Base-by-base conservation (phyloP, 2,888 invertebrate genomes). In the Frankliniella fusca region DNA sequence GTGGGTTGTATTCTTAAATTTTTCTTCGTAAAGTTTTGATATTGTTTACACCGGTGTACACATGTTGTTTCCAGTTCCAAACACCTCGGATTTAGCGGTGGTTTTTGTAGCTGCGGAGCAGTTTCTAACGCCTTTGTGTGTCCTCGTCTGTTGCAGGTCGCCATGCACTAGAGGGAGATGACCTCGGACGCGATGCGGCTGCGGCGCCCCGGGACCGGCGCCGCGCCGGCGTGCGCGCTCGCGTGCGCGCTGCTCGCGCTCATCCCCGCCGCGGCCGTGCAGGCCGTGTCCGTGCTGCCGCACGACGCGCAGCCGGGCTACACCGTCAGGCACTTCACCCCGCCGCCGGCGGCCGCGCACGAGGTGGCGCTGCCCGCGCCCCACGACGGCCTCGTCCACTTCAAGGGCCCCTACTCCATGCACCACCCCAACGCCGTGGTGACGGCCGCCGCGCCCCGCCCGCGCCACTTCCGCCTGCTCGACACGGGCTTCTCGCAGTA, bases 221-320 rank as follows among this genome's bases (percentile, higher is more conserved):
- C 23, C 27, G 9, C 70, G 23, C 23, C 23, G 70, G 12, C 27
- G 70, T 27, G n/a, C 12, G 23, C 27, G 70, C 70, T 27, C 23
- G 23, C 10, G 70, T 27, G 23, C 23, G 11, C 12, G 70, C 70
- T 76, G 70, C 70, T 76, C 11, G 23, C 27, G 70, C 23, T 23
- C 11, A 23, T 23, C 23, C 11, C 70, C 27, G 70, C 70, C 80
- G 76, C 28, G 81, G 20, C 70, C 80, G 48, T 65, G 23, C 12
- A 18, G 23, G 82, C 80, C 54, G 86, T 88, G 83, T 88, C 92
- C 85, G 93, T 96, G 86, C 91, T 96, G 87, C 95, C 96, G 81
- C 96, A 96, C 89, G 96, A 97, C 87, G 94, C 95, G 85, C 94
- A 95, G 87, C 96, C 96, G 5, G 96, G 96, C 81, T 96, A 94